Conservation (phyloP, 1,140 invertebrate genomes). For the Bursaphelenchus mucronatus region DNA sequence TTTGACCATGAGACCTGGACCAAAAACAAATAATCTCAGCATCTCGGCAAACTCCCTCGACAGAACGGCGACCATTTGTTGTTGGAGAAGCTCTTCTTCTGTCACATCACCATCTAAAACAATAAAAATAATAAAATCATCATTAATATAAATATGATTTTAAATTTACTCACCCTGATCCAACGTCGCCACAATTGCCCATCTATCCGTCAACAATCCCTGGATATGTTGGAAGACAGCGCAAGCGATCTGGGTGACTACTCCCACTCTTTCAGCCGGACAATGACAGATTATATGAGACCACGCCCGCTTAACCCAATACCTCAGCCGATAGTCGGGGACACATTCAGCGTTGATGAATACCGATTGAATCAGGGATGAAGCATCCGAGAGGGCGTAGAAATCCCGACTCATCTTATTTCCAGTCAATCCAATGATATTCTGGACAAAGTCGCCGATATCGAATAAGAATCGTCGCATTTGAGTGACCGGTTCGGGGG, state of each 20-base stretch:
- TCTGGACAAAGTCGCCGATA: conserved; percentile 43
- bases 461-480: conserved; percentile 36
- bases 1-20: conserved; percentile 4
- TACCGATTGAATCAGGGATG: conserved; percentile 23
- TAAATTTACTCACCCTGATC: conserved; percentile 29
- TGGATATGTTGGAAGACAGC: conserved; percentile 36
- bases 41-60: conserved; percentile 37
- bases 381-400: conserved; percentile 26
- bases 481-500: conserved; percentile 5
- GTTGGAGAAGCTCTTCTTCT: conserved; percentile 51
- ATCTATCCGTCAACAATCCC: conserved; percentile 31
- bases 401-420: conserved; percentile 35
- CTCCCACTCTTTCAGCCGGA: conserved; percentile 13
- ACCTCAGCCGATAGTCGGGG: conserved; percentile 49
- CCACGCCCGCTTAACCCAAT: conserved; percentile 49
- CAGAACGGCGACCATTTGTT: conserved; percentile 50
- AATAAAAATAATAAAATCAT: conserved; percentile 28
- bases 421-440: conserved; percentile 44
- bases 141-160: conserved; percentile 36
- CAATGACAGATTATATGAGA: conserved; percentile 38
- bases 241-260: conserved; percentile 26
- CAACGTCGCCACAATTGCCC: conserved; percentile 30
- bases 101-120: conserved; percentile 44
- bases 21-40: conserved; percentile 33
- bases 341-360: conserved; percentile 33